phyloP scores from a whole-genome alignment of 1,140 invertebrate species.

The Meteorus sp. region DNA sequence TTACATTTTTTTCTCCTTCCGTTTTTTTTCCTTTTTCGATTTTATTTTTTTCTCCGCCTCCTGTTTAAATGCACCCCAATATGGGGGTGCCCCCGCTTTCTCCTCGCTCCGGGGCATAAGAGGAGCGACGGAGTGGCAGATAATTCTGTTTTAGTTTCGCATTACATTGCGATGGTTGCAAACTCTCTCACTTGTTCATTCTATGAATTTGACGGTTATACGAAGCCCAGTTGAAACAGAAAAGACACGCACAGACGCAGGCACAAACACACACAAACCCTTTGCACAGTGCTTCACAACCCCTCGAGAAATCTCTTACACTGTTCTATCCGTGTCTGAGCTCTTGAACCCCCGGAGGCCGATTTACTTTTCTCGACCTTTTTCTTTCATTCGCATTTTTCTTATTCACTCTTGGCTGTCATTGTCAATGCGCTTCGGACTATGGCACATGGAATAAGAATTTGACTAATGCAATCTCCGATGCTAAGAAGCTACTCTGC shows the following conservation, averaged over 20 bases:
- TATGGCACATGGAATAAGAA: constrained; percentile 46
- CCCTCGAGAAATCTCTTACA: constrained; percentile 20
- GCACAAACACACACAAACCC: no score
- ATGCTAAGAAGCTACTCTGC: constrained; percentile 50
- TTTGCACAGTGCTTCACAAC: no score
- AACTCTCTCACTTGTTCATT: neutral
- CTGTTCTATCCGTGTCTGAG: constrained; percentile 11
- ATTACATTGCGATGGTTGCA: constrained; percentile 43
- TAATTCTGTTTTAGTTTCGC: constrained; percentile 55
- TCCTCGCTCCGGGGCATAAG: constrained; percentile 29
- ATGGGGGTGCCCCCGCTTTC: constrained; percentile 14
- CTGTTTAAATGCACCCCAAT: constrained; percentile 29
- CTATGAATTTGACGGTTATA: neutral
- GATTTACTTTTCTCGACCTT: no score
- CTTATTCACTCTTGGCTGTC: constrained; percentile 24
- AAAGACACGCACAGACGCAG: no score
- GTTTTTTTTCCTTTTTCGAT: neutral
- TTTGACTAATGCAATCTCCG: constrained; percentile 51
- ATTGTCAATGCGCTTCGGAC: constrained; percentile 18
- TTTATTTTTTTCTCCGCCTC: neutral
- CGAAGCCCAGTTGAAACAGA: constrained; percentile 2
- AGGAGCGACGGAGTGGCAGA: constrained; percentile 32
- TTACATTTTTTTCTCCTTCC: no score
- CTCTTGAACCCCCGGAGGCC: constrained; percentile 12
- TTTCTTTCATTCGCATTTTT: no score